These are phyloP conservation scores for Limnephilus marmoratus DNA, from an alignment of 2,888 invertebrate species.

Conservation along the genomic window DNA sequence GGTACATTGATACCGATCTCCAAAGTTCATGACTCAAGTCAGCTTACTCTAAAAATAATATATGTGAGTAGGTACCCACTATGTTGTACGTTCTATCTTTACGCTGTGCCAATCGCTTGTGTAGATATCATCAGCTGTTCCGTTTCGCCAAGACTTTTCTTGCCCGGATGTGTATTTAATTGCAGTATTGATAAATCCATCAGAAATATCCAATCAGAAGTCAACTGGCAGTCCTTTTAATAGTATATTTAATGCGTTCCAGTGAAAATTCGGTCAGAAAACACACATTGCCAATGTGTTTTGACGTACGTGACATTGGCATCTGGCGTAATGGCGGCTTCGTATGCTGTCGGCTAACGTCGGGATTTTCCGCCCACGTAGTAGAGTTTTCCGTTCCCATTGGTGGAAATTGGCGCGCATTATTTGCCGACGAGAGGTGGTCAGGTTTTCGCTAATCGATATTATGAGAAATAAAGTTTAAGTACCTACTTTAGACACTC, in stretches of 20 bases:
- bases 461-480: not conserved
- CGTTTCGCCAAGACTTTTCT: not conserved
- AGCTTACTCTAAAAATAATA: not conserved
- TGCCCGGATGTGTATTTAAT: not conserved
- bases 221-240: not conserved
- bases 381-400: constrained; percentile 28
- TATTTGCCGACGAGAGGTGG: not conserved
- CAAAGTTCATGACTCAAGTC: not conserved
- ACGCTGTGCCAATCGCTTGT: not conserved
- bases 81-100: not conserved
- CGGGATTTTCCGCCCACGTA: constrained; percentile 7
- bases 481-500: not conserved
- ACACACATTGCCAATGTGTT: constrained; percentile 8
- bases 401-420: constrained; percentile 38
- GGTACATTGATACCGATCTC: not conserved
- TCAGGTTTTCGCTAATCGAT: constrained; percentile 2
- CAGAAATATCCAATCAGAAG: not conserved
- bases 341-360: not conserved
- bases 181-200: constrained; percentile 2
- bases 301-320: constrained; percentile 39
- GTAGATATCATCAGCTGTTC: not conserved
- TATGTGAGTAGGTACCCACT: not conserved
- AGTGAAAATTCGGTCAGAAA: not conserved
- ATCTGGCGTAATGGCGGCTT: constrained; percentile 42
- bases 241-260: not conserved